Conservation (phyloP, 2,113 vertebrate genomes). For the Penelope pileata region DNA sequence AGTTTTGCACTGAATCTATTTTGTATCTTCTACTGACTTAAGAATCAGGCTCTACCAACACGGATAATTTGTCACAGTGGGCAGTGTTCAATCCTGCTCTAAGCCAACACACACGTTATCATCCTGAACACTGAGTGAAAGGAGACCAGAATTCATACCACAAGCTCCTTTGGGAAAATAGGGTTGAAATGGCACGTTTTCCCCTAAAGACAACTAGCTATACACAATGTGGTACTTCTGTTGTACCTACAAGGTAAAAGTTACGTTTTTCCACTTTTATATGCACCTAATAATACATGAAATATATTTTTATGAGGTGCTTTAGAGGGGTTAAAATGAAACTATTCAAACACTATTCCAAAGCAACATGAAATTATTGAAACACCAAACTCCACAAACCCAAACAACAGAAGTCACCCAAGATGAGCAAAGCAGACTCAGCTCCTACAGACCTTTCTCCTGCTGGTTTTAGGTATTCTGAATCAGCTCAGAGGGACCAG, state of each 20-base stretch:
- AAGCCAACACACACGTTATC: background rate
- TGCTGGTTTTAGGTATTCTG: background rate
- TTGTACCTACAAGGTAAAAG: accelerated
- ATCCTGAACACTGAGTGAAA: background rate
- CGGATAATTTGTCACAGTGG: background rate
- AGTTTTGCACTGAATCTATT: background rate
- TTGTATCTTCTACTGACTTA: background rate
- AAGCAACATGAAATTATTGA: background rate
- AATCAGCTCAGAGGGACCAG: background rate
- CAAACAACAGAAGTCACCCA: background rate
- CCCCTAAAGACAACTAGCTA: background rate
- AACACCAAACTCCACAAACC: background rate
- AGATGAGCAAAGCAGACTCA: background rate
- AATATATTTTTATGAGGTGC: background rate
- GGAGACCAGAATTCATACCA: background rate
- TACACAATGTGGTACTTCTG: background rate
- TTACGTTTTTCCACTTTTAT: accelerated
- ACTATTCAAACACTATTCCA: background rate
- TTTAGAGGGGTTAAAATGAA: background rate
- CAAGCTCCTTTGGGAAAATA: background rate
- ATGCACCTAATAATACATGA: background rate
- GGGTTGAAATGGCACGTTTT: background rate
- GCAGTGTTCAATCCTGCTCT: background rate
- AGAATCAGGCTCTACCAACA: background rate
- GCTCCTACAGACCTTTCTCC: background rate